Conservation (phyloP, 2,113 vertebrate genomes). For the Crotophaga sulcirostris region DNA sequence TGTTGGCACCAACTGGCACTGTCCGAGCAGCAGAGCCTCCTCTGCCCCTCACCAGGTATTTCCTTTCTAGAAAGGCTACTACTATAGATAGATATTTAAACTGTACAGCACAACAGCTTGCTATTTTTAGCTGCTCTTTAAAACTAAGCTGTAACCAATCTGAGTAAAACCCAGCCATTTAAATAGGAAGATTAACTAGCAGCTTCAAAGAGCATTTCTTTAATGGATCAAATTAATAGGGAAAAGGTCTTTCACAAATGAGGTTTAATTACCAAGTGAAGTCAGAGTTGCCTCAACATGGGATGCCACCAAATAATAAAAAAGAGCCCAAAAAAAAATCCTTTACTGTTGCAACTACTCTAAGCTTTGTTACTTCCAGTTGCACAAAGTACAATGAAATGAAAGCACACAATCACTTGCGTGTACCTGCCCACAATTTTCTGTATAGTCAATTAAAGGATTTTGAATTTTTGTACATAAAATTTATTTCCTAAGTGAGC, state of each 20-base stretch:
- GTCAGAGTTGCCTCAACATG: constrained; percentile 28
- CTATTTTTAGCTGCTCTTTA: constrained; percentile 64
- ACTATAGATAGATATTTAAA: constrained; percentile 50
- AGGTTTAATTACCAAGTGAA: constrained; percentile 55
- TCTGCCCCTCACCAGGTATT: background rate
- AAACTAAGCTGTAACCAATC: constrained; percentile 60
- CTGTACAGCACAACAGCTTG: constrained; percentile 19
- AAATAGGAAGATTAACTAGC: constrained; percentile 56
- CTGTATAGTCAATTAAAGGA: background rate
- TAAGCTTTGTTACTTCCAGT: background rate
- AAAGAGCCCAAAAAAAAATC: background rate
- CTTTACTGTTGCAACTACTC: background rate
- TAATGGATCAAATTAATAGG: constrained; percentile 61
- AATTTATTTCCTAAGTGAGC: background rate
- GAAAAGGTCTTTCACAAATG: constrained; percentile 48
- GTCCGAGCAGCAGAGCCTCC: background rate
- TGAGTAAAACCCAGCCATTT: constrained; percentile 54
- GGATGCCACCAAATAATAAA: constrained; percentile 9
- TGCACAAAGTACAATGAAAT: constrained; percentile 8
- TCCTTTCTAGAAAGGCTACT: constrained; percentile 44
- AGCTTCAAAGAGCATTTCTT: constrained; percentile 47
- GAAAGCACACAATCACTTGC: background rate
- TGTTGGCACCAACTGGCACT: background rate
- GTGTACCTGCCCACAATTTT: background rate
- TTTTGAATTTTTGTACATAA: background rate